Evolutionary conservation across 2,113 vertebrate species (phyloP), one percentile per base, ranked within the genome.

Genomic region (Cinclus cinclus): DNA sequence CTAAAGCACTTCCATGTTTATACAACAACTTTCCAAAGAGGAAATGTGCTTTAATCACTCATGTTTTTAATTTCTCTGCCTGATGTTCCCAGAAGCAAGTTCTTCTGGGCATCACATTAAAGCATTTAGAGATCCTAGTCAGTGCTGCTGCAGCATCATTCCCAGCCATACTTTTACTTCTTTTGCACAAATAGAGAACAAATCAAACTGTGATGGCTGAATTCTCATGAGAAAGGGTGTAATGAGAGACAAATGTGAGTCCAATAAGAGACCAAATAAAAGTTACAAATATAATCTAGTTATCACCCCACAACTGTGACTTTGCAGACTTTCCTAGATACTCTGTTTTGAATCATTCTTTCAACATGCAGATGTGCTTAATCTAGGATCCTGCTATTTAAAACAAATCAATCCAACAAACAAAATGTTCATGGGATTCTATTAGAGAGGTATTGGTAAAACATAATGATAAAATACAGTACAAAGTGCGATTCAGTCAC

Each of bases 231-330:
- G 89, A 96, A 97, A 95, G 59, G 63, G 56, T 84, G 17, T 56
- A 69, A 41, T 41, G 50, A 73, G 46, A 91, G 70, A 33, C 49
- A 95, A 95, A 94, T 92, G 22, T 81, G 88, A 86, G 59, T 90
- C 73, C 56, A 92, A 87, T 77, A 85, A 93, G 11, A 93, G 56
- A 81, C 44, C 44, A 52, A 79, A 90, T 89, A 79, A 59, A 83
- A 90, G 59, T 62, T 86, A 82, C 83, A 92, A 96, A 95, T 94
- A 96, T 94, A 91, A 96, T 95, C 73, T 97, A 90, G 82, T 97
- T 96, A 90, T 86, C 33, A 39, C 89, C 71, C 92, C 78, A 89
- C 83, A 93, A 88, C 71, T 94, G 84, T 96, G 94, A 62, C 83
- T 95, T 95, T 89, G 46, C 86, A 79, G 94, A 83, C 94, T 93